These are phyloP conservation scores for Luffia ferchaultella DNA, from an alignment of 2,888 invertebrate species.

Conservation along the genomic window DNA sequence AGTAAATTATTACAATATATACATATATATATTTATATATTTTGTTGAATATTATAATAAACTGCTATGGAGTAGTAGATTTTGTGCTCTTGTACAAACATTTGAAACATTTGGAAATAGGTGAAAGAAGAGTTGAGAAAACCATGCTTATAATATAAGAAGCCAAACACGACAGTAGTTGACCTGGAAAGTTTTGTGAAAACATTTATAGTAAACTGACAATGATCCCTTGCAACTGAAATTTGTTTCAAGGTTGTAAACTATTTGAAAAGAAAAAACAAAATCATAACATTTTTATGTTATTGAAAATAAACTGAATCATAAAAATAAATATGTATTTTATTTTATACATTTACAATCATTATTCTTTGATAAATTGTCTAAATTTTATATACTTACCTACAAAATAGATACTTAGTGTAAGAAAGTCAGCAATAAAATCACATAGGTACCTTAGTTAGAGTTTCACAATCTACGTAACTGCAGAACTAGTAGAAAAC, in stretches of 20 bases:
- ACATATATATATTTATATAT: conserved; percentile 27
- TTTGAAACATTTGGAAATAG: conserved; percentile 61
- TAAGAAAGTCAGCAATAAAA: too few relatives aligned
- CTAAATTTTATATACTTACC: too few relatives aligned
- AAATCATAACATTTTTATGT: conserved; percentile 67
- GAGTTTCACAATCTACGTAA: too few relatives aligned
- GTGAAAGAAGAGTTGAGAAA: conserved; percentile 53
- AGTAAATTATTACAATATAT: conserved; percentile 43
- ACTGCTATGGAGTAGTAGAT: conserved; percentile 38
- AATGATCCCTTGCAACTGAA: conserved; percentile 40
- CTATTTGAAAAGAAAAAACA: conserved; percentile 24
- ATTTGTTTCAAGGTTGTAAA: conserved; percentile 61
- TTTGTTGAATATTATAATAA: conserved; percentile 50
- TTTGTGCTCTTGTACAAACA: conserved; percentile 47
- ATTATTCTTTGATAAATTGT: too few relatives aligned
- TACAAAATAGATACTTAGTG: too few relatives aligned
- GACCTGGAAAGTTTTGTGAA: conserved; percentile 44
- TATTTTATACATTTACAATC: too few relatives aligned
- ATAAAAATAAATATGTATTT: conserved; percentile 47
- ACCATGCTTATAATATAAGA: conserved; percentile 37
- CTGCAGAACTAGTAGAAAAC: too few relatives aligned
- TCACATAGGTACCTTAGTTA: too few relatives aligned
- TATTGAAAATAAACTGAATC: conserved; percentile 67
- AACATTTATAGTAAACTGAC: conserved; percentile 2
- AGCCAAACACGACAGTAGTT: conserved; percentile 48